phyloP scores from a whole-genome alignment of 2,888 invertebrate species.

The Diaphora mendica region DNA sequence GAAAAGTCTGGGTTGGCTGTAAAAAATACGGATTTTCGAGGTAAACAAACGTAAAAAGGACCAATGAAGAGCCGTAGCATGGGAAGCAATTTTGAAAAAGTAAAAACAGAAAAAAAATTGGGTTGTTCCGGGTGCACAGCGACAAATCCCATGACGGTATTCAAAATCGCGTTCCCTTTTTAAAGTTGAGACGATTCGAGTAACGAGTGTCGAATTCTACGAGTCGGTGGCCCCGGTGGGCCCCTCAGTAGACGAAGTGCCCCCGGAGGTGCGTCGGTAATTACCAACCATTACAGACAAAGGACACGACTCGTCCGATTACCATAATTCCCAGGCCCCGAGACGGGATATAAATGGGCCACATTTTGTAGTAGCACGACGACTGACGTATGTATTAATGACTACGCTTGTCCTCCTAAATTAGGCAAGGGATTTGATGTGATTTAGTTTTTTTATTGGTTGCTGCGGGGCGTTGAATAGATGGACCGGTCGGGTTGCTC shows the following conservation, averaged over 20 bases:
- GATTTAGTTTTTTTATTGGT: conserved; percentile 83
- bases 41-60: conserved; percentile 59
- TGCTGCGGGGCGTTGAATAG: conserved; percentile 58
- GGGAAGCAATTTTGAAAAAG: conserved; percentile 59
- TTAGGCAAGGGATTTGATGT: conserved; percentile 82
- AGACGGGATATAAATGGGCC: conserved; percentile 83
- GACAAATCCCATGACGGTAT: conserved; percentile 77
- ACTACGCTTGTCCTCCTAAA: conserved; percentile 85
- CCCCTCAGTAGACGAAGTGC: conserved; percentile 76
- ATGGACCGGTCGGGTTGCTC: conserved; percentile 45
- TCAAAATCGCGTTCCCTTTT: conserved; percentile 84
- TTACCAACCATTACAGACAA: conserved; percentile 86
- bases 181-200: conserved; percentile 85
- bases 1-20: conserved; percentile 59
- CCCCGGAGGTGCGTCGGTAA: conserved; percentile 84
- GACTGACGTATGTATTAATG: conserved; percentile 86
- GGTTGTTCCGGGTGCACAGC: conserved; percentile 66
- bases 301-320: conserved; percentile 85
- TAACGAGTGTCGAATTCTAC: conserved; percentile 85
- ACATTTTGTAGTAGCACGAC: conserved; percentile 85
- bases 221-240: conserved; percentile 61
- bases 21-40: conserved; percentile 58
- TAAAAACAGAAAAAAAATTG: conserved; percentile 64
- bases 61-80: conserved; percentile 36
- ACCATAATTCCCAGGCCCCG: conserved; percentile 85